phyloP scores from a whole-genome alignment of 2,113 vertebrate genomes.

The Caloenas nicobarica region DNA sequence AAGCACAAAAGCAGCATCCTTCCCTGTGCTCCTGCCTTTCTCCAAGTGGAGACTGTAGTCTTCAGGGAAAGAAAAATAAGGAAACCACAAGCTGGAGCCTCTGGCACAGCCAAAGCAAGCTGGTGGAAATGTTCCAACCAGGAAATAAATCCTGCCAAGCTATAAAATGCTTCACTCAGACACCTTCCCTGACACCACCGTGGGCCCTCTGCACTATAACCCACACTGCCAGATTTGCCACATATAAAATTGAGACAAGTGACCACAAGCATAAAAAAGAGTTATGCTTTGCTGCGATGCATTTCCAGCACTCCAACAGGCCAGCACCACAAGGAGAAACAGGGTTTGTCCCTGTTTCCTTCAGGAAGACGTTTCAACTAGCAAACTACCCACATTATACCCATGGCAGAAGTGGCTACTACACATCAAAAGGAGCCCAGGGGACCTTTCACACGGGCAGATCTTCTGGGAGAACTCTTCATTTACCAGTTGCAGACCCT shows the following conservation, averaged over 20 bases:
- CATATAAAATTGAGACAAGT: conserved; percentile 19
- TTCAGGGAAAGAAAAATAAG: conserved; percentile 17
- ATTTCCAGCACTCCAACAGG: neutral
- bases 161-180: conserved; percentile 32
- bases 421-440: rapidly evolving
- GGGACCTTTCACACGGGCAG: neutral
- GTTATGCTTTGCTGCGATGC: neutral
- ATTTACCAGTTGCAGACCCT: neutral
- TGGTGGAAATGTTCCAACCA: conserved; percentile 37
- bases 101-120: neutral
- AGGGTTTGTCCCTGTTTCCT: neutral
- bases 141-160: conserved; percentile 38
- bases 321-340: neutral
- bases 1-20: neutral
- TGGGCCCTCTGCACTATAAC: neutral
- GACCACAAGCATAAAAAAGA: conserved; percentile 53
- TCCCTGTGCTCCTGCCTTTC: neutral
- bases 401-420: neutral
- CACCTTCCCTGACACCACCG: conserved; percentile 3
- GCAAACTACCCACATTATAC: neutral
- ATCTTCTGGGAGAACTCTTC: neutral
- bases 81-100: conserved; percentile 52
- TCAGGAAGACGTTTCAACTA: conserved; percentile 13
- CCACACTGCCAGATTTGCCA: conserved; percentile 1
- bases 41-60: neutral